These are phyloP conservation scores for Chromis chromis DNA, from an alignment of 2,797 vertebrate species.

Conservation along the genomic window DNA sequence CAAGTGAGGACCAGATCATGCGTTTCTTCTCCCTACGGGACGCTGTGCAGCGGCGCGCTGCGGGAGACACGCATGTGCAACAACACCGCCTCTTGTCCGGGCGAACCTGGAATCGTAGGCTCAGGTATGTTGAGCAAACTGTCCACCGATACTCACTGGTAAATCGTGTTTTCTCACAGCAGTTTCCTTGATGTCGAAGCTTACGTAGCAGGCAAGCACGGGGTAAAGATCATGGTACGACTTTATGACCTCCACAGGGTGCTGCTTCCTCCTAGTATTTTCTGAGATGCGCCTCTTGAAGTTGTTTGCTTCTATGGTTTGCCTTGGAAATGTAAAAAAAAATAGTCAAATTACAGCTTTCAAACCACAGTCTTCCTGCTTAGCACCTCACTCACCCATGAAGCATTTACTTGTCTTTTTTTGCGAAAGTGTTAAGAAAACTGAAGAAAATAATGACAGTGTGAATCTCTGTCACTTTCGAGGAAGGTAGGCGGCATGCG, in stretches of 20 bases:
- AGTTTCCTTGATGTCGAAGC: no score
- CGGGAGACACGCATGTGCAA: constrained; percentile 96
- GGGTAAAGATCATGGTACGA: not conserved
- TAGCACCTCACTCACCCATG: constrained; percentile 5
- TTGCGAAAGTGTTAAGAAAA: constrained; percentile 33
- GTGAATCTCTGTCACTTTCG: constrained; percentile 29
- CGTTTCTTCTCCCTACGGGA: constrained; percentile 96
- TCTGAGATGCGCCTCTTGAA: not conserved
- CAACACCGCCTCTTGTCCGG: constrained; percentile 95
- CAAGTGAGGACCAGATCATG: constrained; percentile 97
- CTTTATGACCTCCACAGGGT: no score
- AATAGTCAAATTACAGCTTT: constrained; percentile 2
- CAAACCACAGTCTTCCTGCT: not conserved
- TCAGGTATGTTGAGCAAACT: constrained; percentile 76
- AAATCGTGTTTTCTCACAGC: not conserved
- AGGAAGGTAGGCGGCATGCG: constrained; percentile 16
- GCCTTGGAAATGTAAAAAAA: not conserved
- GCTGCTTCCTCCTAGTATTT: not conserved
- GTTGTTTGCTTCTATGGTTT: not conserved
- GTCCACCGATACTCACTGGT: not conserved
- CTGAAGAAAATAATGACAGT: constrained; percentile 35
- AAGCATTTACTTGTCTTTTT: constrained; percentile 3
- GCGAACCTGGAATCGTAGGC: constrained; percentile 83
- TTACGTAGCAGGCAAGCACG: not conserved
- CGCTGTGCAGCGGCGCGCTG: constrained; percentile 95